phyloP scores from a whole-genome alignment of 1,140 invertebrate species.

The Drosophila auraria region DNA sequence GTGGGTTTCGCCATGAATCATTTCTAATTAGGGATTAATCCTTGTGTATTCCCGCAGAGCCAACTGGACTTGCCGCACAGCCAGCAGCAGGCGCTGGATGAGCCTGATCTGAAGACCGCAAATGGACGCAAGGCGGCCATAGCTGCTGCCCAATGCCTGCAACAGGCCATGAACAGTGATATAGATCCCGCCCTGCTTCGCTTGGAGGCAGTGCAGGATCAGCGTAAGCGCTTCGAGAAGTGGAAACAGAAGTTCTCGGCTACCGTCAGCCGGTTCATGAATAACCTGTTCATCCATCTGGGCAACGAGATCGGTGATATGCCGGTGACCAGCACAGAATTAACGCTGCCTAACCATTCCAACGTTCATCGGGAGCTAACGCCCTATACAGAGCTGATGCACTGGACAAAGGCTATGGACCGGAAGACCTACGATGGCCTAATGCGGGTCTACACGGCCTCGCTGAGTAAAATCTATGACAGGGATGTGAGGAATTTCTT shows the following conservation, averaged over 20 bases:
- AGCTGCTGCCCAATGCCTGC: conserved; percentile 91
- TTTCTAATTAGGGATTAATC: background rate
- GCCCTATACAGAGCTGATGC: conserved; percentile 95
- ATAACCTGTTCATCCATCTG: conserved; percentile 97
- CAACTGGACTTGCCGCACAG: conserved; percentile 91
- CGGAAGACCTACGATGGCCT: conserved; percentile 92
- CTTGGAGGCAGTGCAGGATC: conserved; percentile 94
- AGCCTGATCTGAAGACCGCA: conserved; percentile 91
- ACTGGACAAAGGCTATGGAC: conserved; percentile 95
- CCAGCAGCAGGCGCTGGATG: conserved; percentile 89
- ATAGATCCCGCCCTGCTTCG: conserved; percentile 88
- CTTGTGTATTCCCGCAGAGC: conserved; percentile 79
- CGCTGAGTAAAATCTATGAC: conserved; percentile 93
- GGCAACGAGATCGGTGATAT: conserved; percentile 87
- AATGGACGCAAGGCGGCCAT: conserved; percentile 92
- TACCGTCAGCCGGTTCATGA: conserved; percentile 93
- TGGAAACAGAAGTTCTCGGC: conserved; percentile 93
- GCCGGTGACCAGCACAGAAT: conserved; percentile 85
- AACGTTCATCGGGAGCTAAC: conserved; percentile 93
- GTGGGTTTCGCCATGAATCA: conserved; percentile 85
- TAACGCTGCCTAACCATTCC: conserved; percentile 91
- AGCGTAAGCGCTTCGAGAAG: conserved; percentile 93
- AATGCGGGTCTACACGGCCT: conserved; percentile 91
- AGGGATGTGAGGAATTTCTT: conserved; percentile 93
- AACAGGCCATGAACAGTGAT: conserved; percentile 91